Conservation (phyloP, 2,797 vertebrate species). For the Chelidonichthys spinosus region DNA sequence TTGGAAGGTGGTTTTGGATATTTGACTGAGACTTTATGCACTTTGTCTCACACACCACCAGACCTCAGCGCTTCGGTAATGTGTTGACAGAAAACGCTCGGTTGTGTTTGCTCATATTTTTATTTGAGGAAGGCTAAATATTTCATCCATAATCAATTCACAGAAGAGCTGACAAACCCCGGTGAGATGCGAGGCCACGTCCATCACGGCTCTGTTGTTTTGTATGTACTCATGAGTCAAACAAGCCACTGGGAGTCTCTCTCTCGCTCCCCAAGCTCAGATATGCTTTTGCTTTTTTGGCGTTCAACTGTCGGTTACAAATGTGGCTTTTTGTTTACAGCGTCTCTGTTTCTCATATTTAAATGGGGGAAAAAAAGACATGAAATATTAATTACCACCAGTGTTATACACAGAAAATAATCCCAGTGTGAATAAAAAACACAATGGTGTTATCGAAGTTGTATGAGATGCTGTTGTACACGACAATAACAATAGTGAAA, state of each 20-base stretch:
- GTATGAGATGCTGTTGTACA: not conserved
- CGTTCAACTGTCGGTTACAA: slow-evolving; percentile 10
- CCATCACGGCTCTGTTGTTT: slow-evolving; percentile 52
- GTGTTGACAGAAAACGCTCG: slow-evolving; percentile 4
- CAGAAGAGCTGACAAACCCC: slow-evolving; percentile 39
- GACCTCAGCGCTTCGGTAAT: not conserved
- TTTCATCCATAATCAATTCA: slow-evolving; percentile 63
- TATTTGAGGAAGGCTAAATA: slow-evolving; percentile 29
- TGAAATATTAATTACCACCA: slow-evolving; percentile 7
- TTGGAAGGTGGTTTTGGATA: not conserved
- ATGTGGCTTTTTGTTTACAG: slow-evolving; percentile 31
- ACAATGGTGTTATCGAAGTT: not conserved
- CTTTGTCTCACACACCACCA: too few relatives aligned
- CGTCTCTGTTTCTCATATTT: slow-evolving; percentile 10
- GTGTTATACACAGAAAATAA: not conserved
- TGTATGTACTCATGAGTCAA: slow-evolving; percentile 49
- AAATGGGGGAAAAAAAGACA: slow-evolving; percentile 11
- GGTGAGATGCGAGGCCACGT: slow-evolving; percentile 45
- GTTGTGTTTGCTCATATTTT: not conserved
- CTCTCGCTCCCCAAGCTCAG: slow-evolving; percentile 22
- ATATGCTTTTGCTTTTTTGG: slow-evolving; percentile 18
- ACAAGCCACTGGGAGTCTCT: slow-evolving; percentile 44
- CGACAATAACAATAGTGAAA: not conserved
- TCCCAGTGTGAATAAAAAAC: not conserved
- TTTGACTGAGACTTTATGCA: too few relatives aligned